Conservation (phyloP, 2,797 vertebrate species). For the Enteromius paludinosus region DNA sequence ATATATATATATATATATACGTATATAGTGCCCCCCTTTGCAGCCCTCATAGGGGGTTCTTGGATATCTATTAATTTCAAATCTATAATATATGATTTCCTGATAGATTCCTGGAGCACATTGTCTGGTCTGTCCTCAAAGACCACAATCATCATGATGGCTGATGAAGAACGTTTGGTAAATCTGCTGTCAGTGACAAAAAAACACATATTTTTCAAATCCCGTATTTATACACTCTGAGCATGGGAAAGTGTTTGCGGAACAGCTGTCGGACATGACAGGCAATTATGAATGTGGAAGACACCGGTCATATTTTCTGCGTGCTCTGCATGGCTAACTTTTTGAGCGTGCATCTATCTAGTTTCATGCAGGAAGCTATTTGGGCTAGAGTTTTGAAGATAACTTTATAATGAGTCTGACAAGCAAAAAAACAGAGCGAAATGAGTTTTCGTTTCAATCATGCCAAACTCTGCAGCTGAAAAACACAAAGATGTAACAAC, state of each 20-base stretch:
- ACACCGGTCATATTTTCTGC: slow-evolving; percentile 41
- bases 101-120: not conserved
- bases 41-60: not conserved
- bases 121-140: slow-evolving; percentile 10
- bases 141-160: not conserved
- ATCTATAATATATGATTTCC: slow-evolving; percentile 4
- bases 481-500: slow-evolving; percentile 17
- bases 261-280: slow-evolving; percentile 52
- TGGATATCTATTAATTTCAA: not conserved
- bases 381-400: slow-evolving; percentile 29
- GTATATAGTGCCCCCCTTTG: not conserved
- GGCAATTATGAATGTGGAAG: slow-evolving; percentile 51
- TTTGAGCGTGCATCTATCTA: slow-evolving; percentile 35
- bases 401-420: slow-evolving; percentile 46
- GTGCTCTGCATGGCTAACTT: slow-evolving; percentile 48
- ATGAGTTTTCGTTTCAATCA: slow-evolving; percentile 34
- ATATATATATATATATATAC: too few species aligned
- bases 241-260: slow-evolving; percentile 35
- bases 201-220: slow-evolving; percentile 23
- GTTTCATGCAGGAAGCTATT: slow-evolving; percentile 12
- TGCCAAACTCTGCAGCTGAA: slow-evolving; percentile 14
- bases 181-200: slow-evolving; percentile 19
- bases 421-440: slow-evolving; percentile 28
- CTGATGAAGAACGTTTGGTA: slow-evolving; percentile 10
- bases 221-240: slow-evolving; percentile 23